Evolutionary conservation across 2,888 invertebrate genomes (phyloP), one percentile per base, ranked within the genome.

Genomic region (Drosophila monieri): DNA sequence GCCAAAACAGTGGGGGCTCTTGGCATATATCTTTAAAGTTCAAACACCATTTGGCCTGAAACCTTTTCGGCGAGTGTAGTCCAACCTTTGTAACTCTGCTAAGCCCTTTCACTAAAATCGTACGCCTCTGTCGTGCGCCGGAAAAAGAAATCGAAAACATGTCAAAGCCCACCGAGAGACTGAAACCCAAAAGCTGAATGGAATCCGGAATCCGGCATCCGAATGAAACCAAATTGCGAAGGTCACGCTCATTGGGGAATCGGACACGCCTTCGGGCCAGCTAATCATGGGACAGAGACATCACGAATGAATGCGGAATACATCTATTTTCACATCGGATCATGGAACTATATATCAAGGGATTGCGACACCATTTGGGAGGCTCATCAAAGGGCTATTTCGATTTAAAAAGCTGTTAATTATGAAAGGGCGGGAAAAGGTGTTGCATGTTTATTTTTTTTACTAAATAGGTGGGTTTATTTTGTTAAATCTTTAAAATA

Each of bases 261-360:
- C 6, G 35, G 61, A 62, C 61, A 61, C 65, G 65, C 62, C 62
- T 62, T 30, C 27, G 66, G 65, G 52, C 49, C 27, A 15, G 21
- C 6, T 27, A 30, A 44, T 30, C 48, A 10, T 6, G 12, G 32
- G 25, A 10, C 64, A 64, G 35, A 39, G 46, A 48, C 48, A 39
- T 59, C 27, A n/a, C 35, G 35, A 14, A 35, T n/a, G 14, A 15
- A 15, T 9, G 18, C 18, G 18, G 3, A 41, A 18, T 10, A n/a
- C 18, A 18, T 15, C 39, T 10, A 41, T 41, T 41, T 41, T 41
- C 39, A 41, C 39, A 41, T 41, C 15, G 39, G 15, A 41, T 41
- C 39, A 41, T n/a, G 39, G 39, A 18, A 18, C 8, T 41, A 41
- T 41, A 18, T 41, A 41, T 41, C 39, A 18, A 41, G 1, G 4